A percentile compares a stretch with the other conserved stretches of the same genome.
Conservation (phyloP, 2,888 invertebrate genomes). For the Esperia sulphurella region DNA sequence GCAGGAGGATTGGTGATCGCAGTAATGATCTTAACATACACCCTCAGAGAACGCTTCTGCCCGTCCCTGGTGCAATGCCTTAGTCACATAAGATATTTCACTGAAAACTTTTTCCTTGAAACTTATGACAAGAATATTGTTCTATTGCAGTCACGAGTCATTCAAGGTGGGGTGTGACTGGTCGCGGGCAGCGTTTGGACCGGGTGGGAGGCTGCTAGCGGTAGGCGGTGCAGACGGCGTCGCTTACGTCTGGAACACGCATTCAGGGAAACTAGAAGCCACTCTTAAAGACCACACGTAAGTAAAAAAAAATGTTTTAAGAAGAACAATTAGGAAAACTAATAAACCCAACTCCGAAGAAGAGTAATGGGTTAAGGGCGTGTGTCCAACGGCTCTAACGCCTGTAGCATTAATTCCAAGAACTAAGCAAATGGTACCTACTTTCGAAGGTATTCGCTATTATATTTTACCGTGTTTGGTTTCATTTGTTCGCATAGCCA, state of each 20-base stretch:
- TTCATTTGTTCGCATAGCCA: neutral
- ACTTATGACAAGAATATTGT: slow-evolving; percentile 1
- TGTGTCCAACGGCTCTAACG: too few relatives aligned
- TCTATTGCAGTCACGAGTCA: slow-evolving; percentile 88
- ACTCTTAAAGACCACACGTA: slow-evolving; percentile 90
- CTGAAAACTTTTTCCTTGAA: too few relatives aligned
- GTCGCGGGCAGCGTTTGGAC: slow-evolving; percentile 94
- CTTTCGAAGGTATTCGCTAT: neutral
- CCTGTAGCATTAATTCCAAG: neutral
- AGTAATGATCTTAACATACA: too few relatives aligned
- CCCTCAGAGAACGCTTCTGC: too few relatives aligned
- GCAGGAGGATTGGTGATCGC: too few relatives aligned
- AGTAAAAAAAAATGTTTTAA: slow-evolving; percentile 54
- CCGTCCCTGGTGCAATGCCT: too few relatives aligned
- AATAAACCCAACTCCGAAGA: neutral
- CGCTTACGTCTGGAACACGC: slow-evolving; percentile 94
- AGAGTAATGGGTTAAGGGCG: too few relatives aligned
- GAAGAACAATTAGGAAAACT: too few relatives aligned
- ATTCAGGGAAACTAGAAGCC: slow-evolving; percentile 85
- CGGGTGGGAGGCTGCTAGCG: slow-evolving; percentile 91
- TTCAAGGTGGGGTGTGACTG: slow-evolving; percentile 98
- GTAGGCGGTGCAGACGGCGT: slow-evolving; percentile 96
- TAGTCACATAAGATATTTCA: too few relatives aligned
- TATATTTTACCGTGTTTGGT: neutral
- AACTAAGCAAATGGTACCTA: neutral